Conservation (phyloP, 1,140 invertebrate genomes). For the Eurosta solidaginis region DNA sequence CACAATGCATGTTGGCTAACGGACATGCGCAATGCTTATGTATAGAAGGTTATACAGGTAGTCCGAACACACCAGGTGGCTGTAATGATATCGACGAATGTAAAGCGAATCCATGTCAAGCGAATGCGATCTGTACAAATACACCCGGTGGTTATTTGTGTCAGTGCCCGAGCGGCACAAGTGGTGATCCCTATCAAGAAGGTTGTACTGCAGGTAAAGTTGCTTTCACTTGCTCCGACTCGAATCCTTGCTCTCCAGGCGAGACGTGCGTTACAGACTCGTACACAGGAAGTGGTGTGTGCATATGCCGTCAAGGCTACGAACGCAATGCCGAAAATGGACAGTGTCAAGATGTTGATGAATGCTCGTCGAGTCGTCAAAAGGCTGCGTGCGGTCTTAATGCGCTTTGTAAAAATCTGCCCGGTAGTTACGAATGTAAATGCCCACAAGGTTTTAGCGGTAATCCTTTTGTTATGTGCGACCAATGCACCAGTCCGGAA, state of each 20-base stretch:
- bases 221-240: slow-evolving; percentile 70
- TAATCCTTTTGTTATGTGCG: slow-evolving; percentile 84
- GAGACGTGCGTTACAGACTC: slow-evolving; percentile 84
- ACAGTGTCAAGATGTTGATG: slow-evolving; percentile 84
- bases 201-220: slow-evolving; percentile 72
- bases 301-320: slow-evolving; percentile 85
- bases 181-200: slow-evolving; percentile 72
- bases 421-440: slow-evolving; percentile 92
- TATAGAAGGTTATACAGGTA: slow-evolving; percentile 74
- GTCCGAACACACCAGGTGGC: slow-evolving; percentile 69
- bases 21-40: slow-evolving; percentile 84
- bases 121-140: slow-evolving; percentile 85
- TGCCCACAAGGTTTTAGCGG: slow-evolving; percentile 85
- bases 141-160: slow-evolving; percentile 84
- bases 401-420: slow-evolving; percentile 89
- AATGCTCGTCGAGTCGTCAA: slow-evolving; percentile 75
- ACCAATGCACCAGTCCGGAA: slow-evolving; percentile 81
- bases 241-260: slow-evolving; percentile 77
- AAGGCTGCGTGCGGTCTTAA: slow-evolving; percentile 82
- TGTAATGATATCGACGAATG: slow-evolving; percentile 91
- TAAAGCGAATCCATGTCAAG: slow-evolving; percentile 72
- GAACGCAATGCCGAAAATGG: slow-evolving; percentile 72
- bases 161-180: slow-evolving; percentile 79
- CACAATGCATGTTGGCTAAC: slow-evolving; percentile 85
- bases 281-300: slow-evolving; percentile 74